phyloP scores from a whole-genome alignment of 2,113 vertebrate species.

The Pao palembangensis region DNA sequence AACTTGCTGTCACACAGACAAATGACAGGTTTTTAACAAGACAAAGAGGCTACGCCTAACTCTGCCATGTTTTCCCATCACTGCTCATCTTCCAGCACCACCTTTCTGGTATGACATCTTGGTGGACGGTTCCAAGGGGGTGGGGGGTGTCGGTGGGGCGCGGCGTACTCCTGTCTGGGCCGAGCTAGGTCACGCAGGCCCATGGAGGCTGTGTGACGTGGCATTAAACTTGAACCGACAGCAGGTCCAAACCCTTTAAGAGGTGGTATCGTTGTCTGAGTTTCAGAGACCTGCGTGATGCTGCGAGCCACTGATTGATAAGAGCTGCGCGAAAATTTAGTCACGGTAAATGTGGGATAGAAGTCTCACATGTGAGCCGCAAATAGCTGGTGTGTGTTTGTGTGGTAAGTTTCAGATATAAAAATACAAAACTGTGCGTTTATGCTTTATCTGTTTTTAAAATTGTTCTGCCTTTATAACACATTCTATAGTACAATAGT shows the following conservation, averaged over 20 bases:
- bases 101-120: constrained; percentile 17
- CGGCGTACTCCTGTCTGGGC: constrained; percentile 42
- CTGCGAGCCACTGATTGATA: constrained; percentile 22
- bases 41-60: constrained; percentile 25
- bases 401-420: constrained; percentile 26
- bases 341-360: constrained; percentile 26
- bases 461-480: too few species aligned
- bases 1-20: constrained; percentile 22
- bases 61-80: constrained; percentile 17
- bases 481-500: too few species aligned
- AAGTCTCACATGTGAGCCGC: constrained; percentile 23
- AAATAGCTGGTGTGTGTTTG: constrained; percentile 16
- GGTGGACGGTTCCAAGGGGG: constrained; percentile 21
- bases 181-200: constrained; percentile 56
- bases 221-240: constrained; percentile 62
- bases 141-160: constrained; percentile 12
- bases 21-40: constrained; percentile 9
- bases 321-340: constrained; percentile 34
- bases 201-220: constrained; percentile 66
- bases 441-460: constrained; percentile 1
- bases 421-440: constrained; percentile 10
- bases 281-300: constrained; percentile 31
- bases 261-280: constrained; percentile 54
- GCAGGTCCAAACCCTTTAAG: constrained; percentile 66
- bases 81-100: too few species aligned